phyloP scores from a whole-genome alignment of 2,797 vertebrate species.

The Gymnothorax javanicus region DNA sequence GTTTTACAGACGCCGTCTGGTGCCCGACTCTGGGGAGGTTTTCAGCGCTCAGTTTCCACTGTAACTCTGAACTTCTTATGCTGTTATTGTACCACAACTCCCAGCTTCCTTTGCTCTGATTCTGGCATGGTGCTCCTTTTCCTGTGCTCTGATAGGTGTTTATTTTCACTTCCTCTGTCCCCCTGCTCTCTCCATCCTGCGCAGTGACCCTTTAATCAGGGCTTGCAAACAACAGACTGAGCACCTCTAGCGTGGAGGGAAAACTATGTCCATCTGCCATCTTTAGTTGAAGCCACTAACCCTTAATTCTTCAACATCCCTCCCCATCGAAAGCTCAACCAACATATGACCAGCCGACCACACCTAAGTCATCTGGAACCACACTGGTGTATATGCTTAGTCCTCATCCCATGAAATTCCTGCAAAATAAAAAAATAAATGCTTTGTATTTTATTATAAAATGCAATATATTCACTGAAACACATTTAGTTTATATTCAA shows the following conservation, averaged over 20 bases:
- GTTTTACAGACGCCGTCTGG: too few relatives aligned
- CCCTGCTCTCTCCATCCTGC: neutral
- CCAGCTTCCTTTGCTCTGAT: neutral
- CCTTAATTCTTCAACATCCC: slow-evolving; percentile 78
- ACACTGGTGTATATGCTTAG: slow-evolving; percentile 65
- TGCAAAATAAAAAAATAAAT: neutral
- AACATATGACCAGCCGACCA: slow-evolving; percentile 90
- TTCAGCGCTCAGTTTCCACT: neutral
- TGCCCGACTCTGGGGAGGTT: too few relatives aligned
- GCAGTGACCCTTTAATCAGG: slow-evolving; percentile 29
- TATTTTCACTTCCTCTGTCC: neutral
- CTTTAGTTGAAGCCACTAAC: slow-evolving; percentile 56
- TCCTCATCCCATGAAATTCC: slow-evolving; percentile 29
- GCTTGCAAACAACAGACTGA: slow-evolving; percentile 55
- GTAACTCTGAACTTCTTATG: neutral
- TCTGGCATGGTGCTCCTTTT: neutral
- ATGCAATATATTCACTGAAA: neutral
- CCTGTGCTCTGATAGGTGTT: neutral
- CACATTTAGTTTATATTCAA: neutral
- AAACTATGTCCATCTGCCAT: slow-evolving; percentile 78
- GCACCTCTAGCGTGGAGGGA: slow-evolving; percentile 76
- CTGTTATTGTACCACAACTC: neutral
- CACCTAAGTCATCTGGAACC: slow-evolving; percentile 73
- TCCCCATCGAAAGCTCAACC: slow-evolving; percentile 72
- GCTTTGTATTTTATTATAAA: neutral